These are phyloP conservation scores for Halisarca cf. caerulea DNA, from an alignment of 37 sponge, comb jelly and placozoan genomes.

Conservation along the genomic window DNA sequence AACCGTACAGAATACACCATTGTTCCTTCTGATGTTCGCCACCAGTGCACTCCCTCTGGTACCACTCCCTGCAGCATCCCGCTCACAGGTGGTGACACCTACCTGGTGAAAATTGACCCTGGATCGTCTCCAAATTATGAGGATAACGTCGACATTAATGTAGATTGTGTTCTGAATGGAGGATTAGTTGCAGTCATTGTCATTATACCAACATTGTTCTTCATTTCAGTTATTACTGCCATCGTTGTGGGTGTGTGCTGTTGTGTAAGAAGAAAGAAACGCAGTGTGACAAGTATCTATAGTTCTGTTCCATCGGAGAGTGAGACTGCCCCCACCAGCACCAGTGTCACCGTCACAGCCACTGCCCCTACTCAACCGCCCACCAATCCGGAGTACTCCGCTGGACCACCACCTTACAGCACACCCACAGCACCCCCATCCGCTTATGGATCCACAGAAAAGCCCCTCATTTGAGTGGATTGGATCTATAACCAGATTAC, in stretches of 20 bases:
- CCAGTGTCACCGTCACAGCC: constrained; percentile 2
- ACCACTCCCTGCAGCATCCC: neutral
- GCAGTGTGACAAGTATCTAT: neutral
- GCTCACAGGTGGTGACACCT: neutral
- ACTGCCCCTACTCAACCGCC: constrained; percentile 1
- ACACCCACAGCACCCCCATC: no score
- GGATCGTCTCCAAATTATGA: neutral
- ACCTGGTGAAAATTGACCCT: neutral
- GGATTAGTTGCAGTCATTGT: constrained; percentile 23
- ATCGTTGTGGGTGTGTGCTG: neutral
- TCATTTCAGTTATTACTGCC: neutral
- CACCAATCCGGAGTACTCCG: neutral
- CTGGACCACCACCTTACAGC: constrained; percentile 1
- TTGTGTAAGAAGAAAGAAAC: neutral
- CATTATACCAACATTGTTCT: neutral
- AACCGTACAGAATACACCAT: neutral
- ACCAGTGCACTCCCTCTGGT: neutral
- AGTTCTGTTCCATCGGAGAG: neutral
- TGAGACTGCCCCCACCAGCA: neutral
- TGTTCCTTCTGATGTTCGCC: neutral
- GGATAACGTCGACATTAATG: neutral
- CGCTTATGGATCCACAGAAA: no score
- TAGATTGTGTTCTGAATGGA: constrained; percentile 11
- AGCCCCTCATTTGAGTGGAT: no score
- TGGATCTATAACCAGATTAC: no score